Evolutionary conservation across 2,113 vertebrate genomes (phyloP).

Genomic region (Hippoglossus stenolepis): DNA sequence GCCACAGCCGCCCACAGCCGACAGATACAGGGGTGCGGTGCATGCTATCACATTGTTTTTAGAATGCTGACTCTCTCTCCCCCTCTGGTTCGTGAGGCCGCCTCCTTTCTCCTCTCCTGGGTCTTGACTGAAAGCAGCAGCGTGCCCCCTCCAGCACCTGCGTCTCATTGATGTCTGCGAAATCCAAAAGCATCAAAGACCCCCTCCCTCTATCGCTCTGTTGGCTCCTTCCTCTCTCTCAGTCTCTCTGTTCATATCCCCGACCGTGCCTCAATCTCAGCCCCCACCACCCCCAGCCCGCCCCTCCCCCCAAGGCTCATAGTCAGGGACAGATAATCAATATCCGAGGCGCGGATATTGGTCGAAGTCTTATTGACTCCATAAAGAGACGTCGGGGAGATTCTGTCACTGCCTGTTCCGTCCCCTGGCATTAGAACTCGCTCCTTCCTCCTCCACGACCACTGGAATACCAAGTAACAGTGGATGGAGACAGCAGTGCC

Average conservation of each 20-base stretch:
- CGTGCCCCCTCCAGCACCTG: slow-evolving; percentile 24
- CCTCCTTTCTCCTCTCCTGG: slow-evolving; percentile 4
- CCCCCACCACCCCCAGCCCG: not conserved
- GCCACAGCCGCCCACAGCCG: no score
- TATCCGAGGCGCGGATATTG: slow-evolving; percentile 63
- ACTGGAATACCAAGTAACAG: slow-evolving; percentile 62
- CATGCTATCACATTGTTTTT: slow-evolving; percentile 28
- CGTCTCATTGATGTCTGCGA: slow-evolving; percentile 49
- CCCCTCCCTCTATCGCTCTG: not conserved
- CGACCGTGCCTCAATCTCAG: slow-evolving; percentile 20
- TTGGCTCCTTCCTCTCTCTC: slow-evolving; percentile 6
- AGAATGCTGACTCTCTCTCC: slow-evolving; percentile 1
- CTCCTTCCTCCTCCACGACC: slow-evolving; percentile 30
- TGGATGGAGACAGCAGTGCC: slow-evolving; percentile 42
- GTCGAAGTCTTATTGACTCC: slow-evolving; percentile 81
- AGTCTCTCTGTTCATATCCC: slow-evolving; percentile 38
- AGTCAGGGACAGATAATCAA: slow-evolving; percentile 80
- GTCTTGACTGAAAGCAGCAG: no score
- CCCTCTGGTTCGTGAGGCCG: not conserved
- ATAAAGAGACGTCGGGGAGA: slow-evolving; percentile 81
- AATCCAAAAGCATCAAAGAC: slow-evolving; percentile 50
- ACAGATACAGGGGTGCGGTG: not conserved
- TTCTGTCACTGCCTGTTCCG: slow-evolving; percentile 71
- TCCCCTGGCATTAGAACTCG: slow-evolving; percentile 65
- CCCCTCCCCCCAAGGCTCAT: slow-evolving; percentile 51